phyloP scores from a whole-genome alignment of 2,797 vertebrate genomes.

The Megalops cyprinoides region DNA sequence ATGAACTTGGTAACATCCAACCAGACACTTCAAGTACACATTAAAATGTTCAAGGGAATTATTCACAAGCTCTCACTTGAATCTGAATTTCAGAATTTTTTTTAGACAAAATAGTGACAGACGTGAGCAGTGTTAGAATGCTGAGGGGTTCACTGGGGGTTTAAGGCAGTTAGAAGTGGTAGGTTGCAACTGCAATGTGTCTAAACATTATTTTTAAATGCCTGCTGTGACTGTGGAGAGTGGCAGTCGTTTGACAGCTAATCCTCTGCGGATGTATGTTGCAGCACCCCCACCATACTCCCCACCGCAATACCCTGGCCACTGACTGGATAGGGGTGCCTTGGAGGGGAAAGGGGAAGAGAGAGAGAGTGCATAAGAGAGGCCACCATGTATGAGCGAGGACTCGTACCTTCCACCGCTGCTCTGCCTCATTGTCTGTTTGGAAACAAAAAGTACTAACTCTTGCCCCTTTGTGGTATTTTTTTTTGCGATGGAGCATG shows the following conservation, averaged over 20 bases:
- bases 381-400: conserved; percentile 45
- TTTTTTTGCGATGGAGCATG: conserved; percentile 22
- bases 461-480: no score
- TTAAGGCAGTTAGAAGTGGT: no score
- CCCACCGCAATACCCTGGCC: conserved; percentile 82
- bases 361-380: background rate
- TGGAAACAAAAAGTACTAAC: background rate
- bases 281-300: conserved; percentile 85
- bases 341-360: background rate
- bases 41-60: background rate
- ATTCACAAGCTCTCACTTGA: no score
- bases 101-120: no score
- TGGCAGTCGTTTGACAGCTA: conserved; percentile 11
- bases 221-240: background rate
- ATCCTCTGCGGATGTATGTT: conserved; percentile 43
- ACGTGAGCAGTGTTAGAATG: no score
- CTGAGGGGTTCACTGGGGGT: no score
- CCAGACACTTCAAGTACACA: background rate
- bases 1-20: background rate
- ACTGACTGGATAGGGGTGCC: conserved; percentile 65
- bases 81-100: no score
- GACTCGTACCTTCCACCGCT: conserved; percentile 27
- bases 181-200: background rate
- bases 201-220: background rate
- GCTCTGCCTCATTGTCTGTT: background rate